Conservation (phyloP, 2,888 invertebrate genomes). For the Cerastoderma edule region DNA sequence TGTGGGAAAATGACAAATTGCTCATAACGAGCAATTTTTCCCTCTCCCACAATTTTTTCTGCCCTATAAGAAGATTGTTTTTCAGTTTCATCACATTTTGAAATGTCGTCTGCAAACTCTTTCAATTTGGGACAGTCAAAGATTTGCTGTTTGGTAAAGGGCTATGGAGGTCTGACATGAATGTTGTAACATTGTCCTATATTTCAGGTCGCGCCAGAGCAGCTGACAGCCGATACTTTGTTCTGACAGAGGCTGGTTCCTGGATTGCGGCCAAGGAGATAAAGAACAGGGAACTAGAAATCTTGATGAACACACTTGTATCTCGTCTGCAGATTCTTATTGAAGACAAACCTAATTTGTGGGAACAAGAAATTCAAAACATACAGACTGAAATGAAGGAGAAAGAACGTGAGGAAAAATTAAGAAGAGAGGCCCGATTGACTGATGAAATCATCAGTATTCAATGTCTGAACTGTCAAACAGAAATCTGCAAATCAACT, state of each 20-base stretch:
- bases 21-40: too few relatives aligned
- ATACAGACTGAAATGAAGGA: slow-evolving; percentile 58
- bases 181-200: too few relatives aligned
- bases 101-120: too few relatives aligned
- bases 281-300: slow-evolving; percentile 72
- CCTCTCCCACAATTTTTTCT: too few relatives aligned
- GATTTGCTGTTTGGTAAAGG: too few relatives aligned
- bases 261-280: slow-evolving; percentile 71
- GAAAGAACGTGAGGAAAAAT: slow-evolving; percentile 38
- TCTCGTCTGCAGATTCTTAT: slow-evolving; percentile 51
- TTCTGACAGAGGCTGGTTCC: slow-evolving; percentile 64
- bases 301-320: slow-evolving; percentile 74
- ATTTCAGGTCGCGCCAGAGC: slow-evolving; percentile 76
- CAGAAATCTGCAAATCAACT: slow-evolving; percentile 62
- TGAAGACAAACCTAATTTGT: slow-evolving; percentile 37
- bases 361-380: slow-evolving; percentile 39
- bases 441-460: slow-evolving; percentile 32
- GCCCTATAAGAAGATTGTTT: too few relatives aligned
- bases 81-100: too few relatives aligned
- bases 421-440: slow-evolving; percentile 36
- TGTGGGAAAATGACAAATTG: too few relatives aligned
- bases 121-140: too few relatives aligned
- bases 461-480: slow-evolving; percentile 71
- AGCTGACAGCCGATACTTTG: slow-evolving; percentile 69
- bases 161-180: too few relatives aligned